Base-by-base conservation (phyloP, 64 coral and sea anemone species). In the Pocillopora verrucosa region DNA sequence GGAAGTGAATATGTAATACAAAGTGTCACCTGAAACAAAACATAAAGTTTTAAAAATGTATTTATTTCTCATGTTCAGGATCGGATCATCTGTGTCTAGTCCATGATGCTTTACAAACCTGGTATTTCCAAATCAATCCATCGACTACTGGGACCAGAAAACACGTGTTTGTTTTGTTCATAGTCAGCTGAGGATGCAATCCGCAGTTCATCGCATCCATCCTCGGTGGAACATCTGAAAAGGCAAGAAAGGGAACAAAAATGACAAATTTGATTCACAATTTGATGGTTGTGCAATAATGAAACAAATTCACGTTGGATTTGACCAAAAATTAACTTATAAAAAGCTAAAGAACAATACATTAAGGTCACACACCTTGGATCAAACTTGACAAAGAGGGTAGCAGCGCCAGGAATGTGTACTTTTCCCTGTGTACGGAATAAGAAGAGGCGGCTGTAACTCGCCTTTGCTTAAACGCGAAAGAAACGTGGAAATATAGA, bases 91-190 rank as follows among this genome's bases (percentile, higher is more conserved):
- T 51, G 7, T 51, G 41, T 51, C 41, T 51, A 0, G 41, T 51
- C 17, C 6, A 9, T 24, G 22, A 20, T n/a, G n/a, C 7, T 24
- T 70, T 1, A 37, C 85, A 76, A 24, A 99, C 97, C 97, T 91
- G 97, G 97, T 87, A 99, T 64, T 75, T 99, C 97, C 22, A 95
- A 63, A 74, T 99, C 97, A 24, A 95, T 88, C 97, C 97, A 99
- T 76, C 94, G 90, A 30, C 94, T 86, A 20, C 88, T 91, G 16
- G 95, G 86, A 19, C 97, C 97, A 64, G 91, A 93, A 76, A 95
- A 93, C 45, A 95, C 97, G 75, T 99, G 91, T 87, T 88, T 94
- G 80, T 99, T 95, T 69, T 99, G 93, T 26, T 95, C 78, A 56
- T 91, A 95, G 51, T 99, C 94, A 56, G 91, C 19, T 30, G 97